A percentile compares a stretch with the other conserved stretches of the same genome.
Conservation (phyloP, 2,888 invertebrate genomes). For the Formica aserva region DNA sequence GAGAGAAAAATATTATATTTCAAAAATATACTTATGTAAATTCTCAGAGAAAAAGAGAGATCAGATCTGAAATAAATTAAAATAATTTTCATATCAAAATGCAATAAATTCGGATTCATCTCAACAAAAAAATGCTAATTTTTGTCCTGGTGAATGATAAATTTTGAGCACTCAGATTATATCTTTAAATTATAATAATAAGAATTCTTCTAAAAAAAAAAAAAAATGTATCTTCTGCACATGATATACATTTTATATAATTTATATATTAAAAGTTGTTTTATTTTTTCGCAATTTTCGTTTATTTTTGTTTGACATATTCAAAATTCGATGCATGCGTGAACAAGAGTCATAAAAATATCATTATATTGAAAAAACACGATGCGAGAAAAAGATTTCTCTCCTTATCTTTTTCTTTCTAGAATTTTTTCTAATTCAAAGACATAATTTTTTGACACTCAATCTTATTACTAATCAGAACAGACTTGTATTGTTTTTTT, state of each 20-base stretch:
- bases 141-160: neutral
- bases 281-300: neutral
- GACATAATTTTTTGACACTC: neutral
- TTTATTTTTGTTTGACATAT: neutral
- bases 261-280: neutral
- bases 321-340: neutral
- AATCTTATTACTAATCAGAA: neutral
- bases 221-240: neutral
- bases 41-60: neutral
- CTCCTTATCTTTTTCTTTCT: neutral
- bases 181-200: neutral
- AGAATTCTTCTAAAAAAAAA: neutral
- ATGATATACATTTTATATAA: neutral
- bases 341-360: too few species aligned
- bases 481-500: neutral
- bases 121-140: neutral
- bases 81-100: constrained; percentile 4
- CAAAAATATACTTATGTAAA: neutral
- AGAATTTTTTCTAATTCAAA: neutral
- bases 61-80: neutral
- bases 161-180: neutral
- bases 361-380: neutral
- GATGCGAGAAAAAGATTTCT: neutral
- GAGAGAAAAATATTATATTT: neutral
- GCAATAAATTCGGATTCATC: neutral